phyloP scores from a whole-genome alignment of 2,888 invertebrate genomes.

The Bhutanitis thaidina region DNA sequence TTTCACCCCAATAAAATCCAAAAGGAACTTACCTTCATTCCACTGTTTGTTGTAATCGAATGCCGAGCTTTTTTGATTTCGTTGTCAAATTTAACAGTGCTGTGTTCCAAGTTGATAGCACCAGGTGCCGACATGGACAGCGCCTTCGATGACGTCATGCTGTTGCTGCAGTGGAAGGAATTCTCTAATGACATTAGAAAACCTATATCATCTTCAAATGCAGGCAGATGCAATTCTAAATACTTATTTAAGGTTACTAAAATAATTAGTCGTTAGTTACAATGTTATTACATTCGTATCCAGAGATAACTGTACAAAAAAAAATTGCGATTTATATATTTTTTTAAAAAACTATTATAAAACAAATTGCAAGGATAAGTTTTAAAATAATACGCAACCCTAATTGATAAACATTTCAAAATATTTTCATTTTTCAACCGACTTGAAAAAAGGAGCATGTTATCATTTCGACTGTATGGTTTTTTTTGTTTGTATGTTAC shows the following conservation, averaged over 20 bases:
- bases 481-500: too few relatives aligned
- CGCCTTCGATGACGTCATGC: constrained; percentile 85
- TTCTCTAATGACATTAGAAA: neutral
- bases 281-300: neutral
- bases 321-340: too few relatives aligned
- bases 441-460: too few relatives aligned
- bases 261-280: neutral
- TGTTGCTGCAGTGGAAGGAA: constrained; percentile 61
- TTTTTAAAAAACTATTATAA: too few relatives aligned
- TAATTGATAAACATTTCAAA: too few relatives aligned
- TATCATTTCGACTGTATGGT: too few relatives aligned
- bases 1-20: too few relatives aligned
- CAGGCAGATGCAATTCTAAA: neutral
- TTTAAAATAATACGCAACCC: too few relatives aligned
- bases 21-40: constrained; percentile 48
- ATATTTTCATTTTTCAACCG: too few relatives aligned
- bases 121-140: constrained; percentile 93
- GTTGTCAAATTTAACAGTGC: constrained; percentile 85
- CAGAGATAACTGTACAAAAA: neutral
- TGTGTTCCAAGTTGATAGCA: constrained; percentile 88
- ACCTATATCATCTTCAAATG: neutral
- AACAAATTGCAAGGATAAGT: too few relatives aligned
- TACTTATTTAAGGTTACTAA: neutral
- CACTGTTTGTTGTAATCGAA: constrained; percentile 67
- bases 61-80: constrained; percentile 75